Base-by-base conservation (phyloP, 2,888 invertebrate genomes). In the Cephus spinipes region DNA sequence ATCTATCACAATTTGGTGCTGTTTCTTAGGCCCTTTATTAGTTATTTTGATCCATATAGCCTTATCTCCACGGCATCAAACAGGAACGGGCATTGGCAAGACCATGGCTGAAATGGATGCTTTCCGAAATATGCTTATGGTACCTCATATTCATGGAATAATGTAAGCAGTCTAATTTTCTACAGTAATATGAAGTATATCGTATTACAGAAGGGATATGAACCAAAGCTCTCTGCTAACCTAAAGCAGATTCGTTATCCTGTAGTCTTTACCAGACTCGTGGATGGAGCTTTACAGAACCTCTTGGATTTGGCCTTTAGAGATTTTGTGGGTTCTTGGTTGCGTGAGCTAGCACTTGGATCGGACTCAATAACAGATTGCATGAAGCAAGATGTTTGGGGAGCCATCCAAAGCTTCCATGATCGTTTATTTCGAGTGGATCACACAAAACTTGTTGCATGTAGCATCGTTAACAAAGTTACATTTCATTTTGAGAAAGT, bases 401-500 rank as follows among this genome's bases (percentile, higher is more conserved):
- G 95, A 81, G 95, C 95, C 33, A 94, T 97, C 83, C 95, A 94
- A 87, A 94, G 95, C 88, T 91, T 97, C 73, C 95, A 96, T 87
- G 95, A 95, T 79, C 94, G 96, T 84, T 92, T 97, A 69, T 92
- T 94, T 11, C 94, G 95, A 87, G 94, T 98, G 71, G 97, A 98
- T 92, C 95, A 96, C 79, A 95, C 97, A 76, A 96, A 96, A 91
- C 92, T 98, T 77, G 94, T 97, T 78, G 97, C 97, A 3, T 95
- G 94, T 88, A 97, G 96, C 90, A 95, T 97, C 93, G 95, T 97
- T 3, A 94, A 94, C 81, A 95, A 95, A 90, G 94, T 97, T 36
- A 96, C 96, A 15, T 94, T 94, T 80, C 98, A 98, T 93, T 96
- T 98, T 92, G 97, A 97, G 89, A 95, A 95, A 88, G 96, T 97